A percentile compares a stretch with the other conserved stretches of the same genome.
phyloP scores from a whole-genome alignment of 2,113 vertebrate species.

The Eulacestoma nigropectus region DNA sequence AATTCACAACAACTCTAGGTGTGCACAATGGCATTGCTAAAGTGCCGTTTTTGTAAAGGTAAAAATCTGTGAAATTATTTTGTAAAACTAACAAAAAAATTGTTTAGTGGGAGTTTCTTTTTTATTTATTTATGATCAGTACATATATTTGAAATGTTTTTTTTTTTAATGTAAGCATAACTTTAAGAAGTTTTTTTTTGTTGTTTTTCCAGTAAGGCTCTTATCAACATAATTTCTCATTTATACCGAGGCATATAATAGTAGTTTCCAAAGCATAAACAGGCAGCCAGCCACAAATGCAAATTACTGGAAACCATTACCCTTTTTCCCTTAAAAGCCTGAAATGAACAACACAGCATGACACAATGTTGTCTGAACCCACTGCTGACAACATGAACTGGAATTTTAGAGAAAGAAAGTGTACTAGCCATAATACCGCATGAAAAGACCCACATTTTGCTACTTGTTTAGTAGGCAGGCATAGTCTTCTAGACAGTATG shows the following conservation, averaged over 20 bases:
- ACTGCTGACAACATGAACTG: background rate
- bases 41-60: background rate
- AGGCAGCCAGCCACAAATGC: background rate
- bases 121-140: background rate
- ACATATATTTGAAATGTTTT: background rate
- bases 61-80: background rate
- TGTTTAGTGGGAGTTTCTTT: rapidly evolving
- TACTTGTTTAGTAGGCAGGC: background rate
- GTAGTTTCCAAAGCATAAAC: background rate
- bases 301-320: background rate
- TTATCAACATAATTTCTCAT: background rate
- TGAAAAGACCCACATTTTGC: background rate
- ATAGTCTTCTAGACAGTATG: background rate
- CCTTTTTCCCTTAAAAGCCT: background rate
- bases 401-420: background rate
- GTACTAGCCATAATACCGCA: background rate
- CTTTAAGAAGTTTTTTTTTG: background rate
- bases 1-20: background rate
- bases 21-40: background rate
- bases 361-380: background rate
- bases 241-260: background rate
- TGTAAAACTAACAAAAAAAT: background rate
- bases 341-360: background rate
- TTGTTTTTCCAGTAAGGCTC: background rate
- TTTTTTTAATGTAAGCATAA: background rate